phyloP scores from a whole-genome alignment of 2,888 invertebrate species.

The Trachelus tabidus region DNA sequence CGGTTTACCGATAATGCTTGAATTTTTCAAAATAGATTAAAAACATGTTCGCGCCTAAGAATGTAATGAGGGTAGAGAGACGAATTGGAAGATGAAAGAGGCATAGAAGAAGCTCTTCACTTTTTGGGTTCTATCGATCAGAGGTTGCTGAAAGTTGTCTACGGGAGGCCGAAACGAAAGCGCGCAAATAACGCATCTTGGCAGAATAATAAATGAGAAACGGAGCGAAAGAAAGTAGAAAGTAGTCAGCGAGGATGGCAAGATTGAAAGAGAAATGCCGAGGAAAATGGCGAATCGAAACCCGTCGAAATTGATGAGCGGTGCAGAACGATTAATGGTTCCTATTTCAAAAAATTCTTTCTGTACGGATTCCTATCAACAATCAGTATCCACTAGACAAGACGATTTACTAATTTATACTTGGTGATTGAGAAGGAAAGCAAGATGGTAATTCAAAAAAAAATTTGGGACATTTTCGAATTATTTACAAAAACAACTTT shows the following conservation, averaged over 20 bases:
- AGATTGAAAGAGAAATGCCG: slow-evolving; percentile 1
- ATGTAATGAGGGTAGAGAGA: background rate
- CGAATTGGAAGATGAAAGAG: background rate
- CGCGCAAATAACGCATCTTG: slow-evolving; percentile 53
- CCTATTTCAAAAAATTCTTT: background rate
- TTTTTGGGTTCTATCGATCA: slow-evolving; percentile 33
- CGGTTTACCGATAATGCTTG: background rate
- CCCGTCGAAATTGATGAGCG: slow-evolving; percentile 29
- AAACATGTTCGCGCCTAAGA: background rate
- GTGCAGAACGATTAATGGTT: slow-evolving; percentile 28
- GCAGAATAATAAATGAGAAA: slow-evolving; percentile 57
- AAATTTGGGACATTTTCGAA: background rate
- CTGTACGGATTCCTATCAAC: background rate
- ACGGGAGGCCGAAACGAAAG: slow-evolving; percentile 24
- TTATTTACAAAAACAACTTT: slow-evolving; percentile 28
- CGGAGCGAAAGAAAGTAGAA: slow-evolving; percentile 40
- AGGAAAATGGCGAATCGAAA: slow-evolving; percentile 27
- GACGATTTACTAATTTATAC: background rate
- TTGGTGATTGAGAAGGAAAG: background rate
- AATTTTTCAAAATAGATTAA: background rate
- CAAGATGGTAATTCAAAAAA: background rate
- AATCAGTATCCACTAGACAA: background rate
- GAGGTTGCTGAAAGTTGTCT: slow-evolving; percentile 19
- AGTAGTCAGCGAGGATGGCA: slow-evolving; percentile 31
- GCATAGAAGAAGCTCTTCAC: slow-evolving; percentile 8